Percentiles rank a stretch among this genome's conserved stretches.
These are phyloP conservation scores for Neria commutata DNA, from an alignment of 2,888 invertebrate genomes.

Conservation along the genomic window DNA sequence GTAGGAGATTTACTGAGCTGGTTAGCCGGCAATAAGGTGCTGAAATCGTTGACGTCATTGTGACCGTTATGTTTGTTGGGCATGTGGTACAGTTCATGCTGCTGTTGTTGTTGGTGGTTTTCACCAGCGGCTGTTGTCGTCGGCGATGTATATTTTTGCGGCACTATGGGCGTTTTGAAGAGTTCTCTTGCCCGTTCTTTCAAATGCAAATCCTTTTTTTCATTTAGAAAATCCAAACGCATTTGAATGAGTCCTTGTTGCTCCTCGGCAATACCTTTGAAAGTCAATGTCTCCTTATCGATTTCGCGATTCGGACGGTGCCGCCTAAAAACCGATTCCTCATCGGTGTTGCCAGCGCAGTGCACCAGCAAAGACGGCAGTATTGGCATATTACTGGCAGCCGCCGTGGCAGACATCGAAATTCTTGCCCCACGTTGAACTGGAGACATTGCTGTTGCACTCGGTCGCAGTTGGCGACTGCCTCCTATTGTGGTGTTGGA, in stretches of 20 bases:
- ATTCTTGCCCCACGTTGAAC: conserved; percentile 28
- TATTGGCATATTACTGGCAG: not conserved
- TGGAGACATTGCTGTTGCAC: conserved; percentile 21
- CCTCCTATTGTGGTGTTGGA: not conserved
- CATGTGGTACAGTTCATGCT: not conserved
- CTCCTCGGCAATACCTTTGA: conserved; percentile 24
- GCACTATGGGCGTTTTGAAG: conserved; percentile 44
- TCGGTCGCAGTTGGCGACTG: conserved; percentile 1
- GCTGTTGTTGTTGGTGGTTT: not conserved
- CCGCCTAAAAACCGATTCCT: conserved; percentile 44
- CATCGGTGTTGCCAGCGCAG: conserved; percentile 23
- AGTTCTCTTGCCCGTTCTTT: conserved; percentile 34
- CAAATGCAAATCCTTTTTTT: conserved; percentile 34
- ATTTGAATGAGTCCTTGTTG: conserved; percentile 30
- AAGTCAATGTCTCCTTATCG: too few species aligned
- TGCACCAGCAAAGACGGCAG: not conserved
- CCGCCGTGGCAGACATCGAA: not conserved
- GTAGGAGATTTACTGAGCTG: too few species aligned
- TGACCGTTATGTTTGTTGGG: not conserved
- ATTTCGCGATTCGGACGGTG: conserved; percentile 41
- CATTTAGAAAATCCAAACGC: conserved; percentile 31
- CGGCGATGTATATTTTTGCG: conserved; percentile 31
- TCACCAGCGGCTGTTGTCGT: not conserved
- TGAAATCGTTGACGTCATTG: not conserved
- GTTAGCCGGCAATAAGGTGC: conserved; percentile 17